phyloP scores from a whole-genome alignment of 2,113 vertebrate genomes.

The Halcyon senegalensis region DNA sequence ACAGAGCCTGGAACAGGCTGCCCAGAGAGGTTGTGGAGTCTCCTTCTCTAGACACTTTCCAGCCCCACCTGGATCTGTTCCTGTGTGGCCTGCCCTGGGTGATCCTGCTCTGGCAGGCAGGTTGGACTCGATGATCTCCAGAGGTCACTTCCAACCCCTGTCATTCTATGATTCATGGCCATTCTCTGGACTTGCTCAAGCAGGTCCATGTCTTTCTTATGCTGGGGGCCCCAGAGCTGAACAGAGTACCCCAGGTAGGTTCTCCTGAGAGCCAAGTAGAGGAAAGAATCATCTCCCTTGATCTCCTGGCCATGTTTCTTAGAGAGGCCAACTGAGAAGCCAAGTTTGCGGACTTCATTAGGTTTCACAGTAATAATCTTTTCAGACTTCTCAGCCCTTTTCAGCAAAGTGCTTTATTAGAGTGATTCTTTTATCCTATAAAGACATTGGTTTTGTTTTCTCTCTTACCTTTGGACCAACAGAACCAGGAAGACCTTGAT shows the following conservation, averaged over 20 bases:
- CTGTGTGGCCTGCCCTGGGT: too few species aligned
- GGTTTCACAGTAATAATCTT: not conserved
- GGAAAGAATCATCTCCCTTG: not conserved
- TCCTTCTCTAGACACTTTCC: too few species aligned
- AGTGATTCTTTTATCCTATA: not conserved
- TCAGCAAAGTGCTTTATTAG: not conserved
- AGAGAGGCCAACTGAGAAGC: not conserved
- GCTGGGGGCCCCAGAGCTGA: not conserved
- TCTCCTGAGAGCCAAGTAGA: not conserved
- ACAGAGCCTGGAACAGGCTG: too few species aligned
- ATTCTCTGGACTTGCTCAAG: not conserved
- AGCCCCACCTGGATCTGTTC: too few species aligned
- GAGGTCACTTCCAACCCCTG: too few species aligned
- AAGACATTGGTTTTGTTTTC: not conserved
- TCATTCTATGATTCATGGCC: too few species aligned
- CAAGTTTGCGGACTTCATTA: not conserved
- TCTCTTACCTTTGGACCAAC: conserved; percentile 85
- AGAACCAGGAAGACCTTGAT: conserved; percentile 78
- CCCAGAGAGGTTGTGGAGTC: too few species aligned
- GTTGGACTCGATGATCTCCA: too few species aligned
- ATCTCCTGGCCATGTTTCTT: not conserved
- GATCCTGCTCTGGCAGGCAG: too few species aligned
- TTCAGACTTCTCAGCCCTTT: not conserved
- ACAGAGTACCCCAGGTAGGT: not conserved
- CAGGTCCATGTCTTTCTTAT: not conserved